These are phyloP conservation scores for Lepidothrix coronata DNA, from an alignment of 2,113 vertebrate species.

Conservation along the genomic window DNA sequence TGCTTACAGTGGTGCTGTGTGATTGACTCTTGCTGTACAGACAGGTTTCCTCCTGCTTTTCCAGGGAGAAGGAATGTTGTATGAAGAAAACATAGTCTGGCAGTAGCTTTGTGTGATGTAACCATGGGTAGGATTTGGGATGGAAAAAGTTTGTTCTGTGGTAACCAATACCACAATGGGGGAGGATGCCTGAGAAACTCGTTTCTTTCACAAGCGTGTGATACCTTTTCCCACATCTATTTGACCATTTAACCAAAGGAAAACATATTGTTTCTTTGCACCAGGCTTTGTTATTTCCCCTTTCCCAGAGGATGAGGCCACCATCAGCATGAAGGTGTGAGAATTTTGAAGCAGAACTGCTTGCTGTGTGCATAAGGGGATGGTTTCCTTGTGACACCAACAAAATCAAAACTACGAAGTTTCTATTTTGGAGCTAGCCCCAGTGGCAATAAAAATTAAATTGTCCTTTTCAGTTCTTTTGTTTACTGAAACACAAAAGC, in stretches of 20 bases:
- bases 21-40: not conserved
- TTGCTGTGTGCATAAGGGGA: not conserved
- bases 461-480: not conserved
- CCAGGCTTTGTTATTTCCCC: not conserved
- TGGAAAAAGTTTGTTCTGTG: not conserved
- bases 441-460: not conserved
- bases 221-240: not conserved
- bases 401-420: not conserved
- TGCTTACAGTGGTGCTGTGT: not conserved
- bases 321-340: not conserved
- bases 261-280: not conserved
- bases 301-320: not conserved
- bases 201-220: not conserved
- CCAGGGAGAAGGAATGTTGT: not conserved
- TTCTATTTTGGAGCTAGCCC: not conserved
- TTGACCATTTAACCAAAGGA: not conserved
- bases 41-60: slow-evolving; percentile 23
- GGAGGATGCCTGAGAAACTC: not conserved
- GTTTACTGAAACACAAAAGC: not conserved
- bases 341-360: not conserved
- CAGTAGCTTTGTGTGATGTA: not conserved
- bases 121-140: not conserved
- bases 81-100: not conserved
- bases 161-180: not conserved
- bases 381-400: not conserved